A percentile compares a stretch with the other conserved stretches of the same genome.
Evolutionary conservation across 2,797 vertebrate genomes (phyloP).

Genomic region (Hafferia zeledoni): DNA sequence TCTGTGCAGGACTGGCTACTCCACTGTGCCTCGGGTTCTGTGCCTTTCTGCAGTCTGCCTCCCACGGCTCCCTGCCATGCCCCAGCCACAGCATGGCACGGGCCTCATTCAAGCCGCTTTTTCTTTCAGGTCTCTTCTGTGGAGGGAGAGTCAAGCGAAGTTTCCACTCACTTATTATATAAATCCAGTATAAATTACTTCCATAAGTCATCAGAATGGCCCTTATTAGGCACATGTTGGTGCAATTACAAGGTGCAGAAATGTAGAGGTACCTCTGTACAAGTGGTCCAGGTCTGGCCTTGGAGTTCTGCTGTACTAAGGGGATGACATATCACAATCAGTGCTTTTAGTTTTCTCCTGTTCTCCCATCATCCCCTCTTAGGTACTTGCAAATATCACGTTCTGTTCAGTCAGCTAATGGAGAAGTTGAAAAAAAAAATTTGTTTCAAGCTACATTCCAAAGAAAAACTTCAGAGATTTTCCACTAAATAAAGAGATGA

Average conservation of each 20-base stretch:
- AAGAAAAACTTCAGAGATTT: neutral
- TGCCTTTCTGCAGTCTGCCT: neutral
- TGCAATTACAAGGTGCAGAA: neutral
- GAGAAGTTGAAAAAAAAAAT: neutral
- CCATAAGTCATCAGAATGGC: neutral
- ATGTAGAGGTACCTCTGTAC: neutral
- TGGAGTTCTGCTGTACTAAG: neutral
- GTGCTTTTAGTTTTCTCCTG: neutral
- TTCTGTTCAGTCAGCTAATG: neutral
- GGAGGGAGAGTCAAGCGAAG: neutral
- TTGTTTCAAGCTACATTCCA: neutral
- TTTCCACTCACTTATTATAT: neutral
- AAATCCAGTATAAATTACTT: neutral
- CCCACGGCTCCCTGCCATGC: neutral
- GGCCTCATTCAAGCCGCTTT: neutral
- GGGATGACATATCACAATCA: neutral
- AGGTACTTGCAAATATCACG: neutral
- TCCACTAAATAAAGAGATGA: neutral
- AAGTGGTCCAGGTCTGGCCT: neutral
- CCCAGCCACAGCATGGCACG: fast-evolving
- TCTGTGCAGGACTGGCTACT: neutral
- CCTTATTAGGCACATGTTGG: neutral
- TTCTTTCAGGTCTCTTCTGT: neutral
- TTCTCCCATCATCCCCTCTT: neutral
- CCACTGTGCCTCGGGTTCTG: neutral